These are phyloP conservation scores for Lordiphosa mommai DNA, from an alignment of 1,140 invertebrate genomes.

Conservation along the genomic window DNA sequence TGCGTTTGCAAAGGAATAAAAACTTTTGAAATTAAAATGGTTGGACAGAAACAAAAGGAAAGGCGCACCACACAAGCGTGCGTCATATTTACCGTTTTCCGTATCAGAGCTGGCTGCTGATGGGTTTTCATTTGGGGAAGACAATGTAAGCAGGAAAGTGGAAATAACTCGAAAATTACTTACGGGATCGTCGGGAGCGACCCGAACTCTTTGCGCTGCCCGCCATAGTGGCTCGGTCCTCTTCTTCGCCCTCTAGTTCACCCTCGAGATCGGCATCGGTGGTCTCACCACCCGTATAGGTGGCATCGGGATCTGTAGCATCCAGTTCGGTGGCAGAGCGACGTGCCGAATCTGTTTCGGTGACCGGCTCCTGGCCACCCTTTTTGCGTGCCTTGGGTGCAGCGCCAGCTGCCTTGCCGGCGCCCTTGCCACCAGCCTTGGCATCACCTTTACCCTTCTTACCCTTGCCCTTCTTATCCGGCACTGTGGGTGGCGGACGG, in stretches of 20 bases:
- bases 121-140: conserved; percentile 8
- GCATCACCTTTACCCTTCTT: conserved; percentile 63
- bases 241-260: conserved; percentile 51
- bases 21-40: conserved; percentile 71
- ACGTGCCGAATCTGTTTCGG: conserved; percentile 2
- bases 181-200: conserved; percentile 43
- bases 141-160: background rate
- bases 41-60: conserved; percentile 36
- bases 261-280: conserved; percentile 41
- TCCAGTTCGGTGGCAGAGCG: conserved; percentile 13
- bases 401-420: conserved; percentile 7
- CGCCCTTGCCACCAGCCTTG: conserved; percentile 33
- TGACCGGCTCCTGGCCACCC: conserved; percentile 57
- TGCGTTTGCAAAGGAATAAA: conserved; percentile 39
- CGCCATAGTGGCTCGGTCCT: conserved; percentile 27
- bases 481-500: conserved; percentile 24
- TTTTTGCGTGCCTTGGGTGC: conserved; percentile 51
- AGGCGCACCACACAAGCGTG: background rate
- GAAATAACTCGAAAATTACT: conserved; percentile 8
- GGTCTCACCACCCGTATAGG: conserved; percentile 39
- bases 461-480: conserved; percentile 69
- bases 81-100: conserved; percentile 66
- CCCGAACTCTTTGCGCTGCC: conserved; percentile 57
- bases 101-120: conserved; percentile 65
- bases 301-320: conserved; percentile 13